phyloP scores from a whole-genome alignment of 2,888 invertebrate species.

The Lithosia quadra region DNA sequence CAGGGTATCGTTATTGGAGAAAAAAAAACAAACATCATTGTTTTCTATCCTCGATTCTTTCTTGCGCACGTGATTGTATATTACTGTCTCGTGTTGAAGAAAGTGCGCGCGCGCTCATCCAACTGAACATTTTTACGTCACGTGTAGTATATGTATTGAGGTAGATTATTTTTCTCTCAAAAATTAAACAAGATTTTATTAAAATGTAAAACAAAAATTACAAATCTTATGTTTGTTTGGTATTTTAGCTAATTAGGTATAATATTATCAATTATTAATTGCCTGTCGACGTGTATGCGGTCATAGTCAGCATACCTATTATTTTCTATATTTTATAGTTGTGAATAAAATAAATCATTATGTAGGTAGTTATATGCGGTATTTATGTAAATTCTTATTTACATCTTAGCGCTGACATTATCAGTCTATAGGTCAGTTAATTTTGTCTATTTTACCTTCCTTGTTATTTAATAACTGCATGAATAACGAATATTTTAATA shows the following conservation, averaged over 20 bases:
- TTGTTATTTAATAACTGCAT: background rate
- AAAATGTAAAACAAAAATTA: background rate
- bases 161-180: background rate
- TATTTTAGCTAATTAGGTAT: background rate
- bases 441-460: background rate
- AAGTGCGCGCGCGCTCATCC: constrained; percentile 77
- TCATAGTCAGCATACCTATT: background rate
- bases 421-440: background rate
- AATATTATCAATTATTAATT: background rate
- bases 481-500: background rate
- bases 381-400: background rate
- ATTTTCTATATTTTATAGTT: background rate
- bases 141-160: constrained; percentile 57
- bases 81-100: constrained; percentile 73
- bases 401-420: constrained; percentile 1
- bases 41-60: constrained; percentile 70
- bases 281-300: background rate
- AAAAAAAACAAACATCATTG: constrained; percentile 72
- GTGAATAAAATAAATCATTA: constrained; percentile 4
- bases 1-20: constrained; percentile 58
- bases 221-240: background rate
- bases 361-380: background rate
- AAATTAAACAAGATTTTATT: background rate
- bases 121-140: constrained; percentile 77
- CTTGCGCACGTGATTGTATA: constrained; percentile 41